phyloP scores from a whole-genome alignment of 2,888 invertebrate species.

The Anagyrus pseudococci region DNA sequence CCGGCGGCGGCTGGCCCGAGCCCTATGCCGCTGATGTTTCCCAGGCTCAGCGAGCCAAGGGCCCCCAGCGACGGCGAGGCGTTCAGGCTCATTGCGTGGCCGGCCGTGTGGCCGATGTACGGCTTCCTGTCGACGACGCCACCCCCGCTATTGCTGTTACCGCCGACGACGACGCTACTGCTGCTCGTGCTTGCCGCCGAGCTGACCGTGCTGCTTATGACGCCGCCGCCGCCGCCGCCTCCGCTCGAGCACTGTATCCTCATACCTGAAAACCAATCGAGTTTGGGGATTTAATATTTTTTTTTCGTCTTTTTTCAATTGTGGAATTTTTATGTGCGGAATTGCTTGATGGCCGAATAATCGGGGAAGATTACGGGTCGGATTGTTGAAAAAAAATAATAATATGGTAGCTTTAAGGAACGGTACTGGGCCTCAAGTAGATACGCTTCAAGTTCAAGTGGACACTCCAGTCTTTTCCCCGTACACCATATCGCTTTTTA shows the following conservation, averaged over 20 bases:
- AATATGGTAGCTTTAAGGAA: no score
- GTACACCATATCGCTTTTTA: no score
- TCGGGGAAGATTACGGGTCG: no score
- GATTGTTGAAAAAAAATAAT: no score
- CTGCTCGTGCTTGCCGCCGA: slow-evolving; percentile 38
- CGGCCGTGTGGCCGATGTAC: slow-evolving; percentile 48
- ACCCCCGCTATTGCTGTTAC: slow-evolving; percentile 50
- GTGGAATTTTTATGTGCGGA: not conserved
- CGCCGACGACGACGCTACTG: slow-evolving; percentile 25
- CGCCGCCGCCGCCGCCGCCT: not conserved
- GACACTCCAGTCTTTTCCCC: slow-evolving; percentile 49
- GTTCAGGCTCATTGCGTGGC: no score
- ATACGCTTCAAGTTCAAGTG: slow-evolving; percentile 47
- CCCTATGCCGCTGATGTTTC: slow-evolving; percentile 48
- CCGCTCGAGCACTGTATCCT: slow-evolving; percentile 53
- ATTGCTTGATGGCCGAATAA: no score
- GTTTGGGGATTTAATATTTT: not conserved
- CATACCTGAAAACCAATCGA: slow-evolving; percentile 48
- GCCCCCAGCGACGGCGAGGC: slow-evolving; percentile 34
- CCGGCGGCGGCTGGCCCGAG: slow-evolving; percentile 49
- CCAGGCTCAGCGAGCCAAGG: slow-evolving; percentile 48
- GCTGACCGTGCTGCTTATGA: not conserved
- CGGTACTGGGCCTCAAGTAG: slow-evolving; percentile 37
- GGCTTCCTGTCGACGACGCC: slow-evolving; percentile 55
- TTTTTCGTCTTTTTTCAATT: not conserved